These are phyloP conservation scores for Bombus pascuorum DNA, from an alignment of 1,140 invertebrate genomes.

Conservation along the genomic window DNA sequence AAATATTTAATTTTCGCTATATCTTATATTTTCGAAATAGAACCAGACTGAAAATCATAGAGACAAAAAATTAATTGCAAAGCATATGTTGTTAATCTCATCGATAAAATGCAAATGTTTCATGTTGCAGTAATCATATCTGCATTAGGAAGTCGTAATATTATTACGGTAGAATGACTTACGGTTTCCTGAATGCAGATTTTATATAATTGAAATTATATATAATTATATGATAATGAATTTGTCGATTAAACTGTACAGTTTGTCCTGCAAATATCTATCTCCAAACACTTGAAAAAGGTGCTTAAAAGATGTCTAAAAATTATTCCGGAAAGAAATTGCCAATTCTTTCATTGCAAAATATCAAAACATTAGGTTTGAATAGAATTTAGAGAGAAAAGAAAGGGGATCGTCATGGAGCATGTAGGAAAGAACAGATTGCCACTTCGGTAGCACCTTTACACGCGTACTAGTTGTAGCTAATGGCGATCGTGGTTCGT, in stretches of 20 bases:
- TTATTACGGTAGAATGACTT: background rate
- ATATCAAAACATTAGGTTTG: background rate
- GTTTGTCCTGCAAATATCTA: background rate
- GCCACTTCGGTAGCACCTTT: conserved; percentile 24
- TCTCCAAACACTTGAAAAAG: no score
- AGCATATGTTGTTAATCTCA: background rate
- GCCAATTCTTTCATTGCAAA: background rate
- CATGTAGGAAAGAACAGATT: conserved; percentile 1
- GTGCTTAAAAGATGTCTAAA: no score
- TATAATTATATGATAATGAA: background rate
- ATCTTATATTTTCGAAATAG: no score
- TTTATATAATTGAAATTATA: background rate
- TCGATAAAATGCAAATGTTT: background rate
- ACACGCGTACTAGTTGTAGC: conserved; percentile 35
- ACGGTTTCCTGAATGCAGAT: background rate
- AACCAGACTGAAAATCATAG: no score
- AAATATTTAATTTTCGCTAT: no score
- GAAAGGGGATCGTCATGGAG: background rate
- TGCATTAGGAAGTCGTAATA: background rate
- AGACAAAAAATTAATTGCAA: background rate
- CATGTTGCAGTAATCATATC: background rate
- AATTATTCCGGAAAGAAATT: background rate
- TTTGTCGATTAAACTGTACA: background rate
- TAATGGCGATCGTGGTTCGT: conserved; percentile 63
- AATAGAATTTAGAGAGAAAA: background rate